Percentiles rank a stretch among this genome's conserved stretches.
These are phyloP conservation scores for Telmatochromis bifrenatus DNA, from an alignment of 2,113 vertebrate species.

Conservation along the genomic window DNA sequence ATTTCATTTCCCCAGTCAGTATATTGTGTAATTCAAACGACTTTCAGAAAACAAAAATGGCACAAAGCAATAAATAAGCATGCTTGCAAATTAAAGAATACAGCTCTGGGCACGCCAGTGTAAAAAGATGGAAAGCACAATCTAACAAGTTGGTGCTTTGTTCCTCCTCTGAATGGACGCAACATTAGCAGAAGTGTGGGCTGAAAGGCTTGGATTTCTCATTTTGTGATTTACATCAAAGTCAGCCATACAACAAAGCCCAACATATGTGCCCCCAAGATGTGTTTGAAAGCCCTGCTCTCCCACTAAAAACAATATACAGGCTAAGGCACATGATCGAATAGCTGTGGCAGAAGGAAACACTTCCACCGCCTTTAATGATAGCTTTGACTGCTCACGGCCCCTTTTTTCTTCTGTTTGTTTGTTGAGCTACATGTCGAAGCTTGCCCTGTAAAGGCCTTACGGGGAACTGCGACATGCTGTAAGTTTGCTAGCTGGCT, in stretches of 20 bases:
- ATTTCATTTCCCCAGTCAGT: neutral
- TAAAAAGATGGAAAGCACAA: neutral
- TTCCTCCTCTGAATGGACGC: conserved; percentile 6
- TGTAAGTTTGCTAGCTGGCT: conserved; percentile 45
- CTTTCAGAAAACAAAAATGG: neutral
- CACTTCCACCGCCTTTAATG: conserved; percentile 61
- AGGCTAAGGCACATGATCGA: conserved; percentile 13
- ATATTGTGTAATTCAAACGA: neutral
- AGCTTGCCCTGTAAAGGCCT: conserved; percentile 49
- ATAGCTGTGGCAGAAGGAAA: conserved; percentile 28
- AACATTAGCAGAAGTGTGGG: neutral
- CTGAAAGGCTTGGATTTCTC: conserved; percentile 25
- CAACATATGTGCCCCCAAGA: conserved; percentile 14
- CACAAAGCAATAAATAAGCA: neutral
- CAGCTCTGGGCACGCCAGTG: neutral
- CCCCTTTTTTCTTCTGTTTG: conserved; percentile 42
- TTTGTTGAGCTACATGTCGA: conserved; percentile 52
- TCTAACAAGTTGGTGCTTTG: neutral
- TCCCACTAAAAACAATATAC: conserved; percentile 12
- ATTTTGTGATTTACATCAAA: conserved; percentile 63
- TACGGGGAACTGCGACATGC: conserved; percentile 32
- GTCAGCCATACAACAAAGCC: conserved; percentile 37
- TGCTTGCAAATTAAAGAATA: neutral
- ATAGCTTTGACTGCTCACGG: conserved; percentile 44
- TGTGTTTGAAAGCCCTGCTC: conserved; percentile 25